A percentile compares a stretch with the other conserved stretches of the same genome.
phyloP scores from a whole-genome alignment of 2,113 vertebrate species.

The Todiramphus chloris region DNA sequence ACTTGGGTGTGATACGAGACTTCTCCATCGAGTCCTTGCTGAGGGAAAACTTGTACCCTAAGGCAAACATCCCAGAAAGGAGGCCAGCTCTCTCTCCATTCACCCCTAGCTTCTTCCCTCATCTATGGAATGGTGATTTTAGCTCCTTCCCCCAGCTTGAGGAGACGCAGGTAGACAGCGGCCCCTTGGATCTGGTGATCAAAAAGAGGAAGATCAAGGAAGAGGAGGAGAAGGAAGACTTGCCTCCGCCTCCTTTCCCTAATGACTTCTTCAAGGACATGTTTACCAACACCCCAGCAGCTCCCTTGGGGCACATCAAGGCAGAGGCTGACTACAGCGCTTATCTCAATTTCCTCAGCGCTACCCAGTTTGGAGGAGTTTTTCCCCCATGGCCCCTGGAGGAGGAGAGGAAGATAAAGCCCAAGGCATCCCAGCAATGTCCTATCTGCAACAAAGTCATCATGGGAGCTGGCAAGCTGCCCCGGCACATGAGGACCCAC shows the following conservation, averaged over 20 bases:
- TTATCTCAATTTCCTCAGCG: constrained; percentile 93
- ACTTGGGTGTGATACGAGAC: constrained; percentile 84
- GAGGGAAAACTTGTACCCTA: constrained; percentile 92
- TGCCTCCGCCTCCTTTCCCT: constrained; percentile 80
- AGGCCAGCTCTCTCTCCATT: constrained; percentile 86
- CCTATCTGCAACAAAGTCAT: constrained; percentile 99
- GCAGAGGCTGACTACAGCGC: constrained; percentile 91
- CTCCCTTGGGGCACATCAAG: constrained; percentile 86
- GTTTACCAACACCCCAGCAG: constrained; percentile 74
- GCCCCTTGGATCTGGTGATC: constrained; percentile 91
- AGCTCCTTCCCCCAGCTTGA: constrained; percentile 83
- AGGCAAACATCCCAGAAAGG: constrained; percentile 83
- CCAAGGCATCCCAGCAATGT: constrained; percentile 97
- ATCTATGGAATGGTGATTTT: constrained; percentile 89
- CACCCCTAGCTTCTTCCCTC: constrained; percentile 89
- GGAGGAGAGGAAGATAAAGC: constrained; percentile 96
- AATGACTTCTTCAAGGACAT: constrained; percentile 92
- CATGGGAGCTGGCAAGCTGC: constrained; percentile 97
- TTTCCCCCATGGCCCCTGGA: constrained; percentile 96
- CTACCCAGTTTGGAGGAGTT: constrained; percentile 88
- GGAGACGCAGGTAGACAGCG: constrained; percentile 78
- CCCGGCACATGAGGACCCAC: constrained; percentile 96
- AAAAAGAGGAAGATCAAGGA: constrained; percentile 94
- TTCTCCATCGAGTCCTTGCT: constrained; percentile 96
- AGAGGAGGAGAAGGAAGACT: constrained; percentile 91